Evolutionary conservation across 1,140 invertebrate species (phyloP).

Genomic region (Tyrophagus putrescentiae): DNA sequence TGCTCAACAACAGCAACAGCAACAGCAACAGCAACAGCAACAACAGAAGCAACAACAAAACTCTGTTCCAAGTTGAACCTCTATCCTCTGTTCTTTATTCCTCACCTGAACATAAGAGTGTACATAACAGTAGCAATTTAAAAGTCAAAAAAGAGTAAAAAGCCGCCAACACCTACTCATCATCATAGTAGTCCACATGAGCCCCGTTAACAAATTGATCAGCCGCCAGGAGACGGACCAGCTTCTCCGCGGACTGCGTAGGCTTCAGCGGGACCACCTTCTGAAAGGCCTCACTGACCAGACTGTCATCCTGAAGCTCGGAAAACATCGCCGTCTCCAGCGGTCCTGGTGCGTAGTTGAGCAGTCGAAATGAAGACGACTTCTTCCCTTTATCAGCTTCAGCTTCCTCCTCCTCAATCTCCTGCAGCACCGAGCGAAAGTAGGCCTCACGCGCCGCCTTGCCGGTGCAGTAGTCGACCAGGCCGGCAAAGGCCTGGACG

Average conservation of each 20-base stretch:
- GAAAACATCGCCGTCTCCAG: slow-evolving; percentile 77
- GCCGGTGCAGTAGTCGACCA: slow-evolving; percentile 64
- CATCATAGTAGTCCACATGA: slow-evolving; percentile 60
- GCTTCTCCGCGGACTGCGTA: slow-evolving; percentile 54
- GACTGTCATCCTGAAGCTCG: slow-evolving; percentile 40
- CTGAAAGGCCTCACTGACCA: slow-evolving; percentile 44
- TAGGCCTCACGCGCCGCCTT: slow-evolving; percentile 77
- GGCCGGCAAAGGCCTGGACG: slow-evolving; percentile 53
- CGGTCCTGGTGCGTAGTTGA: slow-evolving; percentile 86
- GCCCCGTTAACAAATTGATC: slow-evolving; percentile 61
- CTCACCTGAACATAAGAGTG: too few species aligned
- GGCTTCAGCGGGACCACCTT: slow-evolving; percentile 49
- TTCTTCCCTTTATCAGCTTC: background rate
- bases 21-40: too few species aligned
- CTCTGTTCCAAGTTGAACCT: too few species aligned
- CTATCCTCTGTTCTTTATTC: too few species aligned
- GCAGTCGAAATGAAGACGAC: slow-evolving; percentile 39
- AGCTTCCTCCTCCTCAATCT: slow-evolving; percentile 50
- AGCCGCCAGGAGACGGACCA: slow-evolving; percentile 51
- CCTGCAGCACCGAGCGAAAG: slow-evolving; percentile 62
- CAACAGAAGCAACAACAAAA: too few species aligned
- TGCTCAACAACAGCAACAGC: background rate
- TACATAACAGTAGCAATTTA: too few species aligned
- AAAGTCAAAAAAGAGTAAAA: too few species aligned
- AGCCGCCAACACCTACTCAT: too few species aligned